Conservation (phyloP, 2,888 invertebrate species). For the Cynaeus angustus region DNA sequence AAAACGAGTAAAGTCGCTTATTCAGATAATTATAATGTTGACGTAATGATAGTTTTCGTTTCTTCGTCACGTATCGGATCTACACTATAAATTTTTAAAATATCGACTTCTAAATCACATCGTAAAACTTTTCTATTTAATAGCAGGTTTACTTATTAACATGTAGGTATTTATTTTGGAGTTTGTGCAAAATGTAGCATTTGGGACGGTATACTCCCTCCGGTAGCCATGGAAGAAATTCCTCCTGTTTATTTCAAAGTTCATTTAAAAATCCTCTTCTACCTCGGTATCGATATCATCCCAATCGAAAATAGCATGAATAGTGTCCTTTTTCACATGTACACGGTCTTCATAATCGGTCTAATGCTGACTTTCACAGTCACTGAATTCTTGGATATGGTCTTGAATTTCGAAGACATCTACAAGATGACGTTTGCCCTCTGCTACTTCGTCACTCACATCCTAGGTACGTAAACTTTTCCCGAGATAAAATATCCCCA, state of each 20-base stretch:
- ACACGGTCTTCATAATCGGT: slow-evolving; percentile 18
- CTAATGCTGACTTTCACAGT: slow-evolving; percentile 23
- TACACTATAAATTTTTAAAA: too few species aligned
- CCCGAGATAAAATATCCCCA: background rate
- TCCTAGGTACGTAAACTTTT: slow-evolving; percentile 29
- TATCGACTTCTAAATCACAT: too few species aligned
- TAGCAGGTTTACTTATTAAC: too few species aligned
- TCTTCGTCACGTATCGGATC: too few species aligned
- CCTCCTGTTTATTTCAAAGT: slow-evolving; percentile 36
- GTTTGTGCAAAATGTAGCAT: too few species aligned
- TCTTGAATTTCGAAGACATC: slow-evolving; percentile 25
- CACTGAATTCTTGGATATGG: slow-evolving; percentile 29
- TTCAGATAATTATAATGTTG: too few species aligned
- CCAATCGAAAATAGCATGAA: slow-evolving; percentile 15
- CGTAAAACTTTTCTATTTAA: too few species aligned
- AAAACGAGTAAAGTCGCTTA: too few species aligned
- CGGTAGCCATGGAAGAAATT: slow-evolving; percentile 2
- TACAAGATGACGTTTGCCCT: slow-evolving; percentile 34
- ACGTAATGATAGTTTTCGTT: too few species aligned
- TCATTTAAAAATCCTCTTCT: slow-evolving; percentile 34
- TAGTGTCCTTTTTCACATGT: slow-evolving; percentile 23
- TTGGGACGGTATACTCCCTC: too few species aligned
- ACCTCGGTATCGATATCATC: slow-evolving; percentile 40
- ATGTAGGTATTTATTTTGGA: too few species aligned
- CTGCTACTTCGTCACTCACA: slow-evolving; percentile 42